Evolutionary conservation across 2,113 vertebrate species (phyloP).

Genomic region (Anarhynchus alexandrinus): DNA sequence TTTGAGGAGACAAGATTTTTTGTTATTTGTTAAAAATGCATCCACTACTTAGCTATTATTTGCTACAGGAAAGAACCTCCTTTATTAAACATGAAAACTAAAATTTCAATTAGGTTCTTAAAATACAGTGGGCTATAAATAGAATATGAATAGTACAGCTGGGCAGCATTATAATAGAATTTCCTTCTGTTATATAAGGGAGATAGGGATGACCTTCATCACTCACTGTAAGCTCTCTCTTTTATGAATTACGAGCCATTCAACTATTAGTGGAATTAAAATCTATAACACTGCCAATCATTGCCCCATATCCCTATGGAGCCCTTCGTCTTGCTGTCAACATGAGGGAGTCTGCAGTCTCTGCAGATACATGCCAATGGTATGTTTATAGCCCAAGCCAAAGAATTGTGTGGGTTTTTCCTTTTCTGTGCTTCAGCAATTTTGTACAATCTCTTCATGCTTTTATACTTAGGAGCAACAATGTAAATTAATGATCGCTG

Average conservation of each 20-base stretch:
- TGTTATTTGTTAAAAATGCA: neutral
- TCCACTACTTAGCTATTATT: neutral
- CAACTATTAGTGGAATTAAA: constrained; percentile 59
- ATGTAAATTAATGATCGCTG: neutral
- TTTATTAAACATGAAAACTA: neutral
- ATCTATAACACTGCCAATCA: constrained; percentile 5
- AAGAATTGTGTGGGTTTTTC: neutral
- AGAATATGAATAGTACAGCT: constrained; percentile 34
- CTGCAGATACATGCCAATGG: neutral
- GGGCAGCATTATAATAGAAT: constrained; percentile 36
- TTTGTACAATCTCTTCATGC: neutral
- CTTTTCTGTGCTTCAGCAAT: neutral
- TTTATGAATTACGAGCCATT: constrained; percentile 41
- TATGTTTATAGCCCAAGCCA: neutral
- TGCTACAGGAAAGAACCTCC: neutral
- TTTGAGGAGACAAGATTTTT: neutral
- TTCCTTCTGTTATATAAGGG: constrained; percentile 31
- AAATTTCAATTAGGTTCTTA: constrained; percentile 9
- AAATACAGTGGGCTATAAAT: constrained; percentile 45
- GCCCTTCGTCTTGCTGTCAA: neutral
- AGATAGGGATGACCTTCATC: constrained; percentile 54
- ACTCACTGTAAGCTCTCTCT: constrained; percentile 31
- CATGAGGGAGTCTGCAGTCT: neutral
- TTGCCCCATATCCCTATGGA: neutral
- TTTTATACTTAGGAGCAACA: neutral